Conservation (phyloP, 2,888 invertebrate genomes). For the Temnothorax rugatulus region DNA sequence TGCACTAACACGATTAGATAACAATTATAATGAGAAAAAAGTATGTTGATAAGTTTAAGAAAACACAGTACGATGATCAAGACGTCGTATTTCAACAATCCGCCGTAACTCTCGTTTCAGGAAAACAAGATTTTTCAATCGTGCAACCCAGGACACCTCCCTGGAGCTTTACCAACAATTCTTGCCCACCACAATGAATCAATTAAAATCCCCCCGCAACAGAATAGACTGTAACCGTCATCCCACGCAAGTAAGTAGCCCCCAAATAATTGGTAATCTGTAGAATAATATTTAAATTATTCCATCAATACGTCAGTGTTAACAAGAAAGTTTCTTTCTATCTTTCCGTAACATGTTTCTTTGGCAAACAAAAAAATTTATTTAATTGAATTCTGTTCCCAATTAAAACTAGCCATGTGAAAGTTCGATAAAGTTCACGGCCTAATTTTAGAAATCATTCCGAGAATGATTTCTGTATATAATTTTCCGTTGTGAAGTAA, state of each 20-base stretch:
- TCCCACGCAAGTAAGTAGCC: slow-evolving; percentile 5
- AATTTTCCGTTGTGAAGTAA: neutral
- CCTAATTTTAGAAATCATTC: neutral
- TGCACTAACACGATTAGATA: neutral
- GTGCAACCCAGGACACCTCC: neutral
- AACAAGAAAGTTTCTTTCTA: neutral
- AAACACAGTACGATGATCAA: neutral
- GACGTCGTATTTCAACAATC: neutral
- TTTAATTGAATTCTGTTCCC: neutral
- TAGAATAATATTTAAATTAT: neutral
- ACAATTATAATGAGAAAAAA: neutral
- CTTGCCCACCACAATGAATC: slow-evolving; percentile 19
- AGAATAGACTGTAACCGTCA: neutral
- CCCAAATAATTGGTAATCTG: neutral
- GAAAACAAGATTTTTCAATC: slow-evolving; percentile 17
- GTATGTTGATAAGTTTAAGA: neutral
- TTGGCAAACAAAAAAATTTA: neutral
- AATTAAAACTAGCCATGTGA: neutral
- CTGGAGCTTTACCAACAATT: slow-evolving; percentile 3
- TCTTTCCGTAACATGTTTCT: neutral
- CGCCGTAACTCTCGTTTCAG: neutral
- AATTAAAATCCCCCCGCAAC: slow-evolving; percentile 9
- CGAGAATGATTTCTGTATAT: neutral
- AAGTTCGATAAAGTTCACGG: neutral
- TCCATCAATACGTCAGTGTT: neutral